Percentiles rank a stretch among this genome's conserved stretches.
phyloP scores from a whole-genome alignment of 2,888 invertebrate genomes.

The Drosophila vallismaia region DNA sequence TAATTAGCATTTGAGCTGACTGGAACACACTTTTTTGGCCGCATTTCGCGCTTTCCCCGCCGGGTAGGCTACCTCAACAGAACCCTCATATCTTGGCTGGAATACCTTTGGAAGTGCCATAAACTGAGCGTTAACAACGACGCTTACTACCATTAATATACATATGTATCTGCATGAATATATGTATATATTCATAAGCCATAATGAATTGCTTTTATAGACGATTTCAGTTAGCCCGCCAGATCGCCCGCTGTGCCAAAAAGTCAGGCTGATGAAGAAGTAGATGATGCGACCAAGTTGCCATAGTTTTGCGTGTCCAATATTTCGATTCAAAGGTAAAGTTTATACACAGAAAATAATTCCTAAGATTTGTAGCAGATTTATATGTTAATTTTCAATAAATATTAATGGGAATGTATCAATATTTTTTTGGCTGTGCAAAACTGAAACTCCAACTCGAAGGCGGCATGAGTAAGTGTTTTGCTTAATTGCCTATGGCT shows the following conservation, averaged over 20 bases:
- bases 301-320: conserved; percentile 47
- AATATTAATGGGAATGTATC: neutral
- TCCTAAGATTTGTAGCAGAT: neutral
- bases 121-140: conserved; percentile 51
- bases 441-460: conserved; percentile 26
- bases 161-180: conserved; percentile 22
- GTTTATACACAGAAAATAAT: neutral
- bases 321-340: conserved; percentile 2
- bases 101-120: conserved; percentile 34
- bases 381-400: neutral
- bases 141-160: conserved; percentile 31
- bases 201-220: conserved; percentile 74
- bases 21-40: conserved; percentile 54
- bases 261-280: conserved; percentile 70
- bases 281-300: conserved; percentile 26
- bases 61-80: conserved; percentile 53
- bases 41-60: conserved; percentile 38
- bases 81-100: conserved; percentile 55
- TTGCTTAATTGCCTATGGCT: conserved; percentile 80
- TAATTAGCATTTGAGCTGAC: conserved; percentile 69
- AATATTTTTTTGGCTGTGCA: neutral
- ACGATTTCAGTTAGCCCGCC: conserved; percentile 42
- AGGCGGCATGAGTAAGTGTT: conserved; percentile 78
- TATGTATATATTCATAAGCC: conserved; percentile 53
- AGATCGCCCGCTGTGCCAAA: conserved; percentile 63